Conservation (phyloP, 2,113 vertebrate genomes). For the Parus major region DNA sequence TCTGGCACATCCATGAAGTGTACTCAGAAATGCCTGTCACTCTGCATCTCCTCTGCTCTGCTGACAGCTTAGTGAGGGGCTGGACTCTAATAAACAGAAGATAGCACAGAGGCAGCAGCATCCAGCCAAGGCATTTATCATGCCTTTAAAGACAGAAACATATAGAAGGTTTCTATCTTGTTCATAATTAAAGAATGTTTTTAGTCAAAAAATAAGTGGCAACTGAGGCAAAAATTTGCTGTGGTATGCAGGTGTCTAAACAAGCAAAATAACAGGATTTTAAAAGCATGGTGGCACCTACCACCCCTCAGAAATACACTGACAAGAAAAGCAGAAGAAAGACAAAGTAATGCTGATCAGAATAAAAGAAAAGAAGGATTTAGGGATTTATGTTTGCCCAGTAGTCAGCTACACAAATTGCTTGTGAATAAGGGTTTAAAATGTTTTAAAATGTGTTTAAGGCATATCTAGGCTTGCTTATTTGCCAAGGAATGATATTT, state of each 20-base stretch:
- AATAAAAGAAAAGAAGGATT: slow-evolving; percentile 27
- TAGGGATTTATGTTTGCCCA: slow-evolving; percentile 7
- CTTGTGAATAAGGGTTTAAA: not conserved
- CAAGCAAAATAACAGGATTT: not conserved
- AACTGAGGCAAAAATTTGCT: not conserved
- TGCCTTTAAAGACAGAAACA: not conserved
- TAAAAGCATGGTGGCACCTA: not conserved
- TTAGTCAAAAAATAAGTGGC: not conserved
- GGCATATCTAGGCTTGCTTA: not conserved
- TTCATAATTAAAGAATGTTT: not conserved
- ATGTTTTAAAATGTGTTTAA: slow-evolving; percentile 3
- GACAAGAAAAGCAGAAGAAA: slow-evolving; percentile 10
- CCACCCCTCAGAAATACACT: not conserved
- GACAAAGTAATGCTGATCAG: slow-evolving; percentile 2
- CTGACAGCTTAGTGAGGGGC: not conserved
- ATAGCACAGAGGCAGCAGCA: not conserved
- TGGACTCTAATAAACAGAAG: not conserved
- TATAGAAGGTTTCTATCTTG: not conserved
- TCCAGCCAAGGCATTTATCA: not conserved
- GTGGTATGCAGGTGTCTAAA: not conserved
- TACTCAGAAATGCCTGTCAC: slow-evolving; percentile 22
- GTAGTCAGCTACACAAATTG: slow-evolving; percentile 7
- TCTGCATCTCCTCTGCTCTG: not conserved
- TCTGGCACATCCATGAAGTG: not conserved
- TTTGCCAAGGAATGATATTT: not conserved